Base-by-base conservation (phyloP, 2,888 invertebrate species). In the Rhorus exstirpatorius region DNA sequence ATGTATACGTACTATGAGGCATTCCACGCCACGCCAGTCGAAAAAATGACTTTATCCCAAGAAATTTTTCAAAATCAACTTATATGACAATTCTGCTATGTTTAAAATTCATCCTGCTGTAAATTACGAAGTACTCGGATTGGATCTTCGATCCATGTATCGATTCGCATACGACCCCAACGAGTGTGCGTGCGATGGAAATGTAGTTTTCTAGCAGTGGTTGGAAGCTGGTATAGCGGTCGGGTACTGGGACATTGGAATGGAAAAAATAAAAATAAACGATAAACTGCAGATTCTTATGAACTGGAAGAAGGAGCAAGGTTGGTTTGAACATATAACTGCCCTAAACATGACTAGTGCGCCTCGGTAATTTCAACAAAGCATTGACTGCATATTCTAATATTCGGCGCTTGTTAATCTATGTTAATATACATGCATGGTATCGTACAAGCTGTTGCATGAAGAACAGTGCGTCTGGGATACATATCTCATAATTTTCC, bases 1-100 rank as follows among this genome's bases (percentile, higher is more conserved):
- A 75, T 61, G n/a, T 61, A 70, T 46, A 65, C 46, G 46, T 65
- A 65, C 41, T 68, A 46, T 17, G 46, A 61, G 49, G 35, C 49
- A 60, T 72, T 61, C 72, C 58, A 49, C 60, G 49, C 49, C 68
- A 68, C 53, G 19, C 10, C 46, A 38, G 10, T 38, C n/a, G n/a
- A 21, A 61, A 46, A 49, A 61, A 72, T 51, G 21, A 60, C 60
- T 72, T 60, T 61, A 38, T 61, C 49, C 49, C 35, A 12, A 72
- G 14, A 49, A 49, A 35, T 61, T 38, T 61, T 1, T 19, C 7
- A 49, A 72, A 70, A 49, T 72, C 46, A 31, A 71, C 31, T 12
- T 35, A 35, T 60, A 21, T 35, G 55, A 71, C 31, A 35, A 24
- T 60, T 71, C n/a, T 31, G 0, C 10, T 26, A 70, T 17, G 10